A percentile compares a stretch with the other conserved stretches of the same genome.
phyloP scores from a whole-genome alignment of 2,888 invertebrate genomes.

The Calameuta idolon region DNA sequence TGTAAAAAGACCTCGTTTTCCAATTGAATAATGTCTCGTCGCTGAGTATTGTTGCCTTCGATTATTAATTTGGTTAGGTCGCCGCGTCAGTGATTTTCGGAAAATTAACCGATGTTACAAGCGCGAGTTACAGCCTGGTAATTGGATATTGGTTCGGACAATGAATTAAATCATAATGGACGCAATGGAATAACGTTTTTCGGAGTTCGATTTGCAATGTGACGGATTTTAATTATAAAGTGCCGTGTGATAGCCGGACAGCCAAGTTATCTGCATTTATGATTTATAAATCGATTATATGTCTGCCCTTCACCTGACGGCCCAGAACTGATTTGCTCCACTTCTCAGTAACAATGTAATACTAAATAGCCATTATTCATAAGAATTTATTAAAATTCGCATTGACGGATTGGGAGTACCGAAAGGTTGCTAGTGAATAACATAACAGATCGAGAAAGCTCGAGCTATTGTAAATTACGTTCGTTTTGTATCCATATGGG shows the following conservation, averaged over 20 bases:
- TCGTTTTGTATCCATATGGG: too few species aligned
- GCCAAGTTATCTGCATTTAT: not conserved
- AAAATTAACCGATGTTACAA: conserved; percentile 30
- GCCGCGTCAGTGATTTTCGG: conserved; percentile 24
- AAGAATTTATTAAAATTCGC: too few species aligned
- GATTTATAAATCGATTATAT: not conserved
- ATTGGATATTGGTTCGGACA: conserved; percentile 27
- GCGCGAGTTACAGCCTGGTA: conserved; percentile 11
- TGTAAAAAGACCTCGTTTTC: too few species aligned
- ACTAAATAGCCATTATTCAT: too few species aligned
- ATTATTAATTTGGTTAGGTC: conserved; percentile 20
- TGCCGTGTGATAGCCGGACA: conserved; percentile 9
- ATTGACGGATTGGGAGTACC: too few species aligned
- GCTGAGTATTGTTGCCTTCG: conserved; percentile 9
- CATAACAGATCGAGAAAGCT: too few species aligned
- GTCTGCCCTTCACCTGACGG: too few species aligned
- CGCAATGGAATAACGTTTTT: conserved; percentile 34
- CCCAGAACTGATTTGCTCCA: too few species aligned
- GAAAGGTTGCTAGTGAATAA: too few species aligned
- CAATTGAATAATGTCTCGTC: too few species aligned
- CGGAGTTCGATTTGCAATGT: conserved; percentile 1
- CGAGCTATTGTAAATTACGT: too few species aligned
- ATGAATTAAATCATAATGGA: conserved; percentile 42
- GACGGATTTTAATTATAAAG: conserved; percentile 25
- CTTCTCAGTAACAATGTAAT: too few species aligned